Conservation (phyloP, 2,888 invertebrate species). For the Physocephala rufipes region DNA sequence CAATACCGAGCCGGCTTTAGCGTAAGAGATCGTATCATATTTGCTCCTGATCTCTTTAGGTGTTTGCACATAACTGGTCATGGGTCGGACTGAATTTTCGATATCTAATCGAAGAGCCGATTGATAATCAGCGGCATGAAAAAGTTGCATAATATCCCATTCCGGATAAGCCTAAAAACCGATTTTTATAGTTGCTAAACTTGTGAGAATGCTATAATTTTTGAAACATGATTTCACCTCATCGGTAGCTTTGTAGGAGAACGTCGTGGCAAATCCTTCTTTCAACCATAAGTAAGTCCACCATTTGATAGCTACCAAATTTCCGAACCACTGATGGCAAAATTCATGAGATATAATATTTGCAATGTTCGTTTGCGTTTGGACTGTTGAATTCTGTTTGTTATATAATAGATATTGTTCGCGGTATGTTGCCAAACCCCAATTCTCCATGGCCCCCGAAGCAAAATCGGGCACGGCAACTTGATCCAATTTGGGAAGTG, state of each 20-base stretch:
- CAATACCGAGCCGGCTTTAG: slow-evolving; percentile 81
- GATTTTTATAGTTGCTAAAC: not conserved
- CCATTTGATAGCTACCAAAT: slow-evolving; percentile 75
- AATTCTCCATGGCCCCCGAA: slow-evolving; percentile 92
- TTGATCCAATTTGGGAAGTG: slow-evolving; percentile 86
- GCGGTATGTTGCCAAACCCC: slow-evolving; percentile 81
- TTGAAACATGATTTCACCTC: slow-evolving; percentile 47
- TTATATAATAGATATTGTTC: slow-evolving; percentile 61
- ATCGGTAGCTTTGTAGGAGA: slow-evolving; percentile 55
- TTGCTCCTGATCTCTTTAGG: slow-evolving; percentile 85
- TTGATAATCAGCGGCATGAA: slow-evolving; percentile 79
- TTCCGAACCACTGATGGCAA: slow-evolving; percentile 83
- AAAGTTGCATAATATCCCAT: slow-evolving; percentile 80
- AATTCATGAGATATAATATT: slow-evolving; percentile 71
- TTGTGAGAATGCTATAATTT: not conserved
- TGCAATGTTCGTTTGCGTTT: slow-evolving; percentile 65
- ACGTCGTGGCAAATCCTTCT: slow-evolving; percentile 71
- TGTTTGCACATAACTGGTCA: slow-evolving; percentile 82
- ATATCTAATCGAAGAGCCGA: slow-evolving; percentile 78
- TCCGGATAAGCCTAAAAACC: slow-evolving; percentile 69
- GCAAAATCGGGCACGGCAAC: slow-evolving; percentile 85
- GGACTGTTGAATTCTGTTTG: slow-evolving; percentile 52
- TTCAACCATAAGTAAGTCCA: slow-evolving; percentile 80
- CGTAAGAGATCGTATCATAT: slow-evolving; percentile 87
- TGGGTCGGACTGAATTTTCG: slow-evolving; percentile 78